Conservation (phyloP, 1,140 invertebrate genomes). For the Heliconius eleuchia region DNA sequence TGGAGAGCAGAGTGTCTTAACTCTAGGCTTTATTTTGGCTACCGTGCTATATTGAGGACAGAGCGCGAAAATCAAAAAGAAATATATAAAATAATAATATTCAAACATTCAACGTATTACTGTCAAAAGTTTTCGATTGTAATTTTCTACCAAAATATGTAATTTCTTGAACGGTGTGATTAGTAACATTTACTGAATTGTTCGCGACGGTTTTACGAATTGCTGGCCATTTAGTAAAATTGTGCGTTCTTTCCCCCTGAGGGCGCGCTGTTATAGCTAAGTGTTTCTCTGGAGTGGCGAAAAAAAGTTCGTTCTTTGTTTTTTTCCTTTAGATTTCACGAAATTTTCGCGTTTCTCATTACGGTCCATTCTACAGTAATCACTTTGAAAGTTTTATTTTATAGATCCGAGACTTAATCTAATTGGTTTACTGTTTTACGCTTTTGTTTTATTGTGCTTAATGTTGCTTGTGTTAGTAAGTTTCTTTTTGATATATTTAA, state of each 20-base stretch:
- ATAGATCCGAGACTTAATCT: not conserved
- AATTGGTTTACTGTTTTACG: conserved; percentile 7
- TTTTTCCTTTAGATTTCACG: conserved; percentile 10
- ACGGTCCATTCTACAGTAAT: conserved; percentile 3
- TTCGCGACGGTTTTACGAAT: conserved; percentile 22
- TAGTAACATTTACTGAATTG: conserved; percentile 29
- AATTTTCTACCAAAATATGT: conserved; percentile 8
- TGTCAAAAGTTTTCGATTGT: not conserved
- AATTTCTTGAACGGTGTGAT: conserved; percentile 25
- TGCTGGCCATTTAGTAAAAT: conserved; percentile 22
- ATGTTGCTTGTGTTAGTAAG: not conserved
- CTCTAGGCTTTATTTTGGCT: too few species aligned
- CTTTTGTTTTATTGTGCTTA: conserved; percentile 4
- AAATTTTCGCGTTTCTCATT: conserved; percentile 9
- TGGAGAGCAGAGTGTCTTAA: too few species aligned
- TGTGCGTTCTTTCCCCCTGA: conserved; percentile 16
- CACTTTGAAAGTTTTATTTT: conserved; percentile 4
- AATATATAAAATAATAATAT: too few species aligned
- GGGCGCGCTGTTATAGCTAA: conserved; percentile 21
- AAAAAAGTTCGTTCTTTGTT: conserved; percentile 2
- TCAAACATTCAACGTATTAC: not conserved
- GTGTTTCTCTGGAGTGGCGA: conserved; percentile 23
- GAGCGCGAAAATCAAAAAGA: too few species aligned
- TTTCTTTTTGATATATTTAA: too few species aligned
- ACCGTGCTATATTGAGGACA: too few species aligned